Percentiles rank a stretch among this genome's conserved stretches.
phyloP scores from a whole-genome alignment of 1,140 invertebrate genomes.

The Cotesia glomerata region DNA sequence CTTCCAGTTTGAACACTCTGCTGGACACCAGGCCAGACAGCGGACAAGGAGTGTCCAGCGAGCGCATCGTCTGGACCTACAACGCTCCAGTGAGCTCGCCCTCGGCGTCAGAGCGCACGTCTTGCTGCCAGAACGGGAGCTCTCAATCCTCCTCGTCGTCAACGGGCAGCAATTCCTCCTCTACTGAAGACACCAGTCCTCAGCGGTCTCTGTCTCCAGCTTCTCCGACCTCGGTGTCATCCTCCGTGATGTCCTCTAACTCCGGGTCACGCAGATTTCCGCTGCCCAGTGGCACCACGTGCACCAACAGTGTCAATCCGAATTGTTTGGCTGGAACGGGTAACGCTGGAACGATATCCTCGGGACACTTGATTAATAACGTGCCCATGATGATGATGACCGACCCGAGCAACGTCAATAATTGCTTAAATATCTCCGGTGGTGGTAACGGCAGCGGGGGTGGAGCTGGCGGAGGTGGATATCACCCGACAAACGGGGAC shows the following conservation, averaged over 20 bases:
- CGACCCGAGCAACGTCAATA: slow-evolving; percentile 27
- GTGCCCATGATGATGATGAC: not conserved
- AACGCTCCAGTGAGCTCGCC: slow-evolving; percentile 75
- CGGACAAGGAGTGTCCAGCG: slow-evolving; percentile 62
- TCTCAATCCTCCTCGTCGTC: slow-evolving; percentile 56
- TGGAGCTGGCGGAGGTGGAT: slow-evolving; percentile 27
- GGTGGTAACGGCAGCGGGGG: slow-evolving; percentile 31
- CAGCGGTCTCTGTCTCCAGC: slow-evolving; percentile 75
- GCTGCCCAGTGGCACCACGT: slow-evolving; percentile 46
- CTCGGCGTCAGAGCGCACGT: slow-evolving; percentile 57
- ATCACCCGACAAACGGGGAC: slow-evolving; percentile 65
- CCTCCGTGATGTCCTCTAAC: slow-evolving; percentile 82
- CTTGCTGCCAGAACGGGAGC: slow-evolving; percentile 62
- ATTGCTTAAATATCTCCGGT: slow-evolving; percentile 38
- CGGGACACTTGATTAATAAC: too few relatives aligned
- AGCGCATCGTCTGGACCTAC: slow-evolving; percentile 89
- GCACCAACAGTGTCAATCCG: slow-evolving; percentile 28
- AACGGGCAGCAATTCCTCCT: slow-evolving; percentile 65
- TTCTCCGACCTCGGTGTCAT: slow-evolving; percentile 84
- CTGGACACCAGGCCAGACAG: slow-evolving; percentile 81
- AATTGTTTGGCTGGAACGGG: too few relatives aligned
- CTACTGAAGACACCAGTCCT: slow-evolving; percentile 71
- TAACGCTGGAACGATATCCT: too few relatives aligned
- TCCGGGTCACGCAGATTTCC: slow-evolving; percentile 64
- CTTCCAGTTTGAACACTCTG: slow-evolving; percentile 88